phyloP scores from a whole-genome alignment of 2,888 invertebrate species.

The Chrysolina haemoptera region DNA sequence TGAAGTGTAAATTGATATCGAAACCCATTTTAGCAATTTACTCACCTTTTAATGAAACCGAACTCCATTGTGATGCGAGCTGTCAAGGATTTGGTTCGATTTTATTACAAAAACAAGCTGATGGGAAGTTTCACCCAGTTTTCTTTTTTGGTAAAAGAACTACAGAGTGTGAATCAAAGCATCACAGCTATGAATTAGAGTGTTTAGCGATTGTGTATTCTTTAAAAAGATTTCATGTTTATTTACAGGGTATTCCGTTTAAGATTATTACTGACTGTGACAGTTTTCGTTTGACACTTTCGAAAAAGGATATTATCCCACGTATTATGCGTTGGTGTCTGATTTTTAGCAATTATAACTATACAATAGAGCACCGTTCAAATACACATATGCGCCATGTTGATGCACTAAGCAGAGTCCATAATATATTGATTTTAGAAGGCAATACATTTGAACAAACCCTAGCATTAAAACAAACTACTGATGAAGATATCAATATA shows the following conservation, averaged over 20 bases:
- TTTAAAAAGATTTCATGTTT: slow-evolving; percentile 32
- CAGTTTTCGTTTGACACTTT: slow-evolving; percentile 39
- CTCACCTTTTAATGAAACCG: slow-evolving; percentile 53
- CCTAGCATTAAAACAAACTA: slow-evolving; percentile 33
- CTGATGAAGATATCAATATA: slow-evolving; percentile 1
- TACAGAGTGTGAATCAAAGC: slow-evolving; percentile 51
- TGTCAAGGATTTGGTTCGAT: slow-evolving; percentile 54
- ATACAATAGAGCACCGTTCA: slow-evolving; percentile 47
- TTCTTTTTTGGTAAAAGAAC: slow-evolving; percentile 61
- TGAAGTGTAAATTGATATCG: slow-evolving; percentile 46
- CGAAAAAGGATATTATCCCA: slow-evolving; percentile 43
- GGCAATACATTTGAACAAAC: slow-evolving; percentile 46
- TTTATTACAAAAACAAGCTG: slow-evolving; percentile 43
- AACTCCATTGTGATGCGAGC: slow-evolving; percentile 60
- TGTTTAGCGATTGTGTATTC: slow-evolving; percentile 27
- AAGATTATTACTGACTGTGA: slow-evolving; percentile 47
- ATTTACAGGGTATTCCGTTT: slow-evolving; percentile 43
- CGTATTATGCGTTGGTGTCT: slow-evolving; percentile 42
- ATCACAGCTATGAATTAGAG: slow-evolving; percentile 60
- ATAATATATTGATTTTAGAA: slow-evolving; percentile 38
- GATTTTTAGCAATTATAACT: slow-evolving; percentile 42
- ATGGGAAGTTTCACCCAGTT: slow-evolving; percentile 54
- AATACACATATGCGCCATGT: slow-evolving; percentile 39
- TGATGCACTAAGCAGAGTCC: slow-evolving; percentile 40
- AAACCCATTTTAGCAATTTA: slow-evolving; percentile 52